Base-by-base conservation (phyloP, 2,797 vertebrate species). In the Eulemur albifrons region DNA sequence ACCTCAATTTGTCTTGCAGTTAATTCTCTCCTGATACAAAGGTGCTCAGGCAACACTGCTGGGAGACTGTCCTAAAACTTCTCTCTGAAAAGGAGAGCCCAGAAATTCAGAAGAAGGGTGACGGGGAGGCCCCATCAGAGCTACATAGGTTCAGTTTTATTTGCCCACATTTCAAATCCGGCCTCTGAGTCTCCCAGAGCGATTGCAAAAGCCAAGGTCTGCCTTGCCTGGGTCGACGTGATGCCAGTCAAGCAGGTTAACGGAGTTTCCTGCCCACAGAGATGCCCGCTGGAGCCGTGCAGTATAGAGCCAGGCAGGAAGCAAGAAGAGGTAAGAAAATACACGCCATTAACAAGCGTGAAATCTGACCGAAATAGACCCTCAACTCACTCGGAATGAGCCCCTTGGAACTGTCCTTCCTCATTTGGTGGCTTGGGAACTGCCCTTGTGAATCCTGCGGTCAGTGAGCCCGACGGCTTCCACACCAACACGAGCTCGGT, bases 1-100 rank as follows among this genome's bases (percentile, higher is more conserved):
- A 57, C 84, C 95, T 97, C 6, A 1, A 96, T 95, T 98, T 97
- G 96, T 97, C 97, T 96, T 90, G 69, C 94, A 95, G 92, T 65
- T 93, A 81, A 94, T 96, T 97, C 83, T 45, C 81, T 90, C 52
- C 72, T 61, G 72, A 73, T 94, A 57, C 84, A 93, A 82, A 95
- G 50, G 54, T n/a, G 15, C 20, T 40, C 63, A n/a, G 23, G 54
- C 21, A 48, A 79, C 4, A 65, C 23, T 13, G 6, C n/a, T 23
- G 35, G 85, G 86, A 89, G 45, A 25, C 65, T 67, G 48, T 25
- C 59, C 32, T 43, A 61, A 73, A 97, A 95, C 79, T 10, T 73
- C 45, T 63, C 65, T 83, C 72, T 48, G 27, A 54, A 81, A 79
- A 90, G 57, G 11, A 59, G 20, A 59, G 48, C 32, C 35, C 4